Evolutionary conservation across 2,888 invertebrate genomes (phyloP).

Genomic region (Lagria hirta): DNA sequence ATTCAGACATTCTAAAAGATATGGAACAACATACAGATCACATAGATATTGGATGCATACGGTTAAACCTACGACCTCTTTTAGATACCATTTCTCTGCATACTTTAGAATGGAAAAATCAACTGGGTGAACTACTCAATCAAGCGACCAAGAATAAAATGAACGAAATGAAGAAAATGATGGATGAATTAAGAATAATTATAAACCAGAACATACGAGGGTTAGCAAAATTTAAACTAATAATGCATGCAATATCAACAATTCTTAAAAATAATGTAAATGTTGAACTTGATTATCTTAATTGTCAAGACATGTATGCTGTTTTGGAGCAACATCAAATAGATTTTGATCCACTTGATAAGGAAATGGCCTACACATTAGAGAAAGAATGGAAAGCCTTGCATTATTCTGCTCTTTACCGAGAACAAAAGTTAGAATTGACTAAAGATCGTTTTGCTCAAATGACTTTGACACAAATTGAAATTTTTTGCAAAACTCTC

Average conservation of each 20-base stretch:
- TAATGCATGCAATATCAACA: slow-evolving; percentile 78
- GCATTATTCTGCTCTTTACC: slow-evolving; percentile 68
- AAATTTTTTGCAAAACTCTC: slow-evolving; percentile 64
- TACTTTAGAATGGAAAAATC: slow-evolving; percentile 77
- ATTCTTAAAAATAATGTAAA: slow-evolving; percentile 76
- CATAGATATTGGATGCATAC: slow-evolving; percentile 68
- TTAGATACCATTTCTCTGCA: slow-evolving; percentile 70
- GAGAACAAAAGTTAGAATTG: slow-evolving; percentile 69
- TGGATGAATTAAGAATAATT: slow-evolving; percentile 63
- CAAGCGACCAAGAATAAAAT: slow-evolving; percentile 68
- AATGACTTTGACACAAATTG: slow-evolving; percentile 75
- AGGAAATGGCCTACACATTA: slow-evolving; percentile 61
- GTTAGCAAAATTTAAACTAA: slow-evolving; percentile 78
- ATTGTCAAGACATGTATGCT: slow-evolving; percentile 76
- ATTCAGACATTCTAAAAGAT: slow-evolving; percentile 68
- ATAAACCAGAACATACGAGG: slow-evolving; percentile 77
- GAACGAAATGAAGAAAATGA: slow-evolving; percentile 66
- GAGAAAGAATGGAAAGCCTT: slow-evolving; percentile 70
- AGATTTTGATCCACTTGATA: slow-evolving; percentile 58
- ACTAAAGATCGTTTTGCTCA: slow-evolving; percentile 87
- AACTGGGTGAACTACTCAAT: slow-evolving; percentile 70
- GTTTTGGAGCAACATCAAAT: slow-evolving; percentile 73
- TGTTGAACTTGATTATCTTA: slow-evolving; percentile 73
- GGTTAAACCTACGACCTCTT: slow-evolving; percentile 74
- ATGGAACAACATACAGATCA: slow-evolving; percentile 57